Base-by-base conservation (phyloP, 1,140 invertebrate genomes). In the Carposina sasakii region DNA sequence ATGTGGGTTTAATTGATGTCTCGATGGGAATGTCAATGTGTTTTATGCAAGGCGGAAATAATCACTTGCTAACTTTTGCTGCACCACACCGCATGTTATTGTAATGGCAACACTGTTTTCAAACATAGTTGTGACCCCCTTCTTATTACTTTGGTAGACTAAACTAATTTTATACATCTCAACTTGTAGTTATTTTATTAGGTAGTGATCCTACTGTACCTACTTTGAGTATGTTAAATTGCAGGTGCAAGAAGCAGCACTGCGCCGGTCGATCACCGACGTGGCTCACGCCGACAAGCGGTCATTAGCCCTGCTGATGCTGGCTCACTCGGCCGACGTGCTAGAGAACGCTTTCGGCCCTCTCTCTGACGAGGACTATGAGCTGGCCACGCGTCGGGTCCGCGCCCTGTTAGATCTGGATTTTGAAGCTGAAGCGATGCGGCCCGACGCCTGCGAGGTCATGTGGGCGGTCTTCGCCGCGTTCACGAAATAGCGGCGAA, bases 301-400 rank as follows among this genome's bases (percentile, higher is more conserved):
- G 34, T 92, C 96, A 55, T 83, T 99, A 54, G 92, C 97, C 16
- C 87, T 99, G 39, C 91, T 99, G 65, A 94, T 98, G 76, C 87
- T 99, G 42, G 96, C 98, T 16, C 97, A 99, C 83, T 96, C 97
- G 12, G 98, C 97, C 37, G 98, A 99, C 86, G 98, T 99, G 12
- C 87, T 99, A 3, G 98, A 99, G 87, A 99, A 99, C 86, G 98
- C 98, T n/a, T 99, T 99, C 87, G 96, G 96, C 16, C 97, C 98
- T 1, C 88, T 99, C 1, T 98, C 96, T 30, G 97, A 99, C 81
- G 97, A 99, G 70, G 98, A 99, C 79, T 99, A 99, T 77, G 98
- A 99, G 87, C 86, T 99, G 51, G 98, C 97, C 33, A 99, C 98
- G 92, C 95, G 96, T 67, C 91, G 98, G 69, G 96, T 99, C 19